These are phyloP conservation scores for Abrostola tripartita DNA, from an alignment of 2,888 invertebrate genomes.

Conservation along the genomic window DNA sequence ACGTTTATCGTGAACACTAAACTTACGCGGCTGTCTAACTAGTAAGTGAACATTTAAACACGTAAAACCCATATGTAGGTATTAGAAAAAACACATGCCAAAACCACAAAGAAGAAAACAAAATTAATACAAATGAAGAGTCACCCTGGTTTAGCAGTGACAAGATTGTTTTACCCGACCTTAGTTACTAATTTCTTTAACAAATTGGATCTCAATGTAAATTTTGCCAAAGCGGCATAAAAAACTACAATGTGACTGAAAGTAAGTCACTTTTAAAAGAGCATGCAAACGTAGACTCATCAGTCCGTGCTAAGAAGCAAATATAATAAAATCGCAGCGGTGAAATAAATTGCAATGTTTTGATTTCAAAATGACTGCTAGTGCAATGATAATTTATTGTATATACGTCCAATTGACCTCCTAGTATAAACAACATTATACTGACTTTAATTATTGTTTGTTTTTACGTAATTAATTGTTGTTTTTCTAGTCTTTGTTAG, in stretches of 20 bases:
- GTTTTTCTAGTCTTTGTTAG: too few relatives aligned
- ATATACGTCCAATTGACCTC: not conserved
- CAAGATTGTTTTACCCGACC: too few relatives aligned
- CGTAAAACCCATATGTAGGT: too few relatives aligned
- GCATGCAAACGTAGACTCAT: not conserved
- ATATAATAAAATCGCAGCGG: not conserved
- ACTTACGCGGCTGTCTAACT: too few relatives aligned
- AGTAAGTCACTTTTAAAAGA: slow-evolving; percentile 30
- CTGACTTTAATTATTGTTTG: not conserved
- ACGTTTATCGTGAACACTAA: too few relatives aligned
- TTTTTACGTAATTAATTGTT: not conserved
- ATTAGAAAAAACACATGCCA: too few relatives aligned
- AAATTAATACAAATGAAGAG: too few relatives aligned
- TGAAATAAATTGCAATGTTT: slow-evolving; percentile 38
- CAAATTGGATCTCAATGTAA: too few relatives aligned
- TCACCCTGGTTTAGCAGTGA: too few relatives aligned
- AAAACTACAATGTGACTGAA: slow-evolving; percentile 23
- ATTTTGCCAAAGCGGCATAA: slow-evolving; percentile 13
- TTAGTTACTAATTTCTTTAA: too few relatives aligned
- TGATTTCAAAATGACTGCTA: slow-evolving; percentile 20
- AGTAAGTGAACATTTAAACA: too few relatives aligned
- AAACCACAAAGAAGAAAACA: too few relatives aligned
- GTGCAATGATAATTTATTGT: slow-evolving; percentile 27
- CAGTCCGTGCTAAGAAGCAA: slow-evolving; percentile 1
- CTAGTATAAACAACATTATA: not conserved